Base-by-base conservation (phyloP, 1,140 invertebrate species). In the Pogonomyrmex barbatus region DNA sequence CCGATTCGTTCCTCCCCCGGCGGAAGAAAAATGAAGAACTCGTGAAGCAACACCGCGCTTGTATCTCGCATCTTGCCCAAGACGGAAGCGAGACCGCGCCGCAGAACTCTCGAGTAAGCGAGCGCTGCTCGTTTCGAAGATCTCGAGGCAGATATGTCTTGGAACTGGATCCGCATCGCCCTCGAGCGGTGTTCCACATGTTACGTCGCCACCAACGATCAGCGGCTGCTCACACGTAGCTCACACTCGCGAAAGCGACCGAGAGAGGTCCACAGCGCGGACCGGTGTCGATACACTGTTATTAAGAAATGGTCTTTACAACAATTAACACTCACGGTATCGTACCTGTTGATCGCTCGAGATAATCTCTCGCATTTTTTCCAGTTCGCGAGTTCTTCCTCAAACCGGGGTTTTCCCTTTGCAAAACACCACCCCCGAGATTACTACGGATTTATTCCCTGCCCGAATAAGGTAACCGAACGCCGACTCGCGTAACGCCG, bases 111-210 rank as follows among this genome's bases (percentile, higher is more conserved):
- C 63, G 45, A 79, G 33, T 62, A 47, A 12, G 1, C 9, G 65
- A 68, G 63, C 42, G 17, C 14, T 33, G 62, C 47, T 82, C 52
- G 42, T 60, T 60, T 73, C 42, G 54, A 73, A 73, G 68, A 73
- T 83, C 79, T 73, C 68, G 42, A 62, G 10, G 36, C 14, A 60
- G 79, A 83, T 75, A 83, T 54, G 54, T 58, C 39, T 1, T 50
- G 77, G 62, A 79, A 79, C 62, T 71, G 65, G 52, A 82, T 71
- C 78, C 6, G 14, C 67, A 10, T 82, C 67, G 39, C 33, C 65
- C 30, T 70, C 30, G 30, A 82, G 52, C 39, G 52, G 65, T 71
- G 65, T 71, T 71, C 54, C 65, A 71, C 47, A 45, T 71, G 78
- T 71, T n/a, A 33, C 24, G 30, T 42, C n/a, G 36, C 47, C 63